Evolutionary conservation across 2,888 invertebrate genomes (phyloP).

Genomic region (Biston betularia): DNA sequence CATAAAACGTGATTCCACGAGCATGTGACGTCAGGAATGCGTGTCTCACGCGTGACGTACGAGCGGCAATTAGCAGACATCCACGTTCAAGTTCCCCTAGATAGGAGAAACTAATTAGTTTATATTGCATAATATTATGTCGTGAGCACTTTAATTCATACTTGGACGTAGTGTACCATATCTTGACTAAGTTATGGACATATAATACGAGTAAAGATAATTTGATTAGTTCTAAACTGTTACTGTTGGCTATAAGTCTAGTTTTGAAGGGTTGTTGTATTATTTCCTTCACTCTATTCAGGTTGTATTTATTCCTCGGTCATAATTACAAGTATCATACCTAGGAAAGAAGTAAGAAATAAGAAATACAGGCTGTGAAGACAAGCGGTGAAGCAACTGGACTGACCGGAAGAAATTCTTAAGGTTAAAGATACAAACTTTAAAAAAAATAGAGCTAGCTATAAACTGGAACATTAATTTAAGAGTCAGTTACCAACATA

Average conservation of each 20-base stretch:
- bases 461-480: slow-evolving; percentile 38
- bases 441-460: slow-evolving; percentile 23
- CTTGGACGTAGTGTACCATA: slow-evolving; percentile 10
- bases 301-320: no score
- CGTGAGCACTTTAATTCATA: slow-evolving; percentile 29
- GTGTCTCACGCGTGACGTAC: slow-evolving; percentile 68
- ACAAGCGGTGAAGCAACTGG: no score
- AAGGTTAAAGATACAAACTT: neutral
- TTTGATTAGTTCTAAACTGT: neutral
- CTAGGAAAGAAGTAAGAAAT: no score
- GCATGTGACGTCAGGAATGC: slow-evolving; percentile 41
- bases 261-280: neutral
- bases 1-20: slow-evolving; percentile 38
- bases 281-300: no score
- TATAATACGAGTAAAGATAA: neutral
- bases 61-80: slow-evolving; percentile 67
- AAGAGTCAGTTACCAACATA: slow-evolving; percentile 26
- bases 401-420: neutral
- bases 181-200: slow-evolving; percentile 12
- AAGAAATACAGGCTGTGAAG: no score
- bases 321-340: no score
- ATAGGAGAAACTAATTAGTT: slow-evolving; percentile 55
- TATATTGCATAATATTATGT: slow-evolving; percentile 39
- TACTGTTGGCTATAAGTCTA: neutral
- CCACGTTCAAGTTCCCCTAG: slow-evolving; percentile 46